phyloP scores from a whole-genome alignment of 2,113 vertebrate species.

The Lamprotornis superbus region DNA sequence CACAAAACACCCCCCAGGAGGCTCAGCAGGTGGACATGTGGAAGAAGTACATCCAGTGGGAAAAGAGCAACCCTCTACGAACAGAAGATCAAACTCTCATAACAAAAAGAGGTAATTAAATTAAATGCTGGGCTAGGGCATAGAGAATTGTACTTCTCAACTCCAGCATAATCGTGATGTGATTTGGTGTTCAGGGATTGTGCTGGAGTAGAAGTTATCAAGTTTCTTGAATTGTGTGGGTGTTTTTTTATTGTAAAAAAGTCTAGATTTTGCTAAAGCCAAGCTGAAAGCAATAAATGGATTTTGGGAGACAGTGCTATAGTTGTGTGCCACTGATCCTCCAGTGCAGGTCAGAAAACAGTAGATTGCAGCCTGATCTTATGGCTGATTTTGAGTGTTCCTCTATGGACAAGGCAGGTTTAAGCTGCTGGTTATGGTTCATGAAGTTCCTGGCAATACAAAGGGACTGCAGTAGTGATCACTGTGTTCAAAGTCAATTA shows the following conservation, averaged over 20 bases:
- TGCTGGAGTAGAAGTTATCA: not conserved
- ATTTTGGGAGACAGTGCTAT: not conserved
- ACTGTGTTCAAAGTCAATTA: not conserved
- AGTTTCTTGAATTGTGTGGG: not conserved
- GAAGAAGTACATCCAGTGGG: slow-evolving; percentile 99
- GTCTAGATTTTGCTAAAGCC: not conserved
- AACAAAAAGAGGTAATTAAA: slow-evolving; percentile 91
- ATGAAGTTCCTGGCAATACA: not conserved
- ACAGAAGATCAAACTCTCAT: slow-evolving; percentile 99
- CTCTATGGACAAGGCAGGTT: not conserved
- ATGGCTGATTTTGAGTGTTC: not conserved
- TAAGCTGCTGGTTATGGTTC: not conserved
- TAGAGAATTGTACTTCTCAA: not conserved
- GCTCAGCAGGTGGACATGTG: slow-evolving; percentile 99
- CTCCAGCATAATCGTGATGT: rapidly evolving
- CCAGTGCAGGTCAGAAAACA: not conserved
- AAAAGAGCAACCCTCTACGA: slow-evolving; percentile 96
- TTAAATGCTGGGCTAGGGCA: rapidly evolving
- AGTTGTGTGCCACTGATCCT: not conserved
- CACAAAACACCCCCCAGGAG: slow-evolving; percentile 97
- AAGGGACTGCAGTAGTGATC: not conserved
- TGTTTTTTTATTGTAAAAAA: rapidly evolving
- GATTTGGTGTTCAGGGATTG: not conserved
- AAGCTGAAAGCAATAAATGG: not conserved
- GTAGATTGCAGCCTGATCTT: not conserved